A percentile compares a stretch with the other conserved stretches of the same genome.
Conservation (phyloP, 2,113 vertebrate species). For the Silurus meridionalis region DNA sequence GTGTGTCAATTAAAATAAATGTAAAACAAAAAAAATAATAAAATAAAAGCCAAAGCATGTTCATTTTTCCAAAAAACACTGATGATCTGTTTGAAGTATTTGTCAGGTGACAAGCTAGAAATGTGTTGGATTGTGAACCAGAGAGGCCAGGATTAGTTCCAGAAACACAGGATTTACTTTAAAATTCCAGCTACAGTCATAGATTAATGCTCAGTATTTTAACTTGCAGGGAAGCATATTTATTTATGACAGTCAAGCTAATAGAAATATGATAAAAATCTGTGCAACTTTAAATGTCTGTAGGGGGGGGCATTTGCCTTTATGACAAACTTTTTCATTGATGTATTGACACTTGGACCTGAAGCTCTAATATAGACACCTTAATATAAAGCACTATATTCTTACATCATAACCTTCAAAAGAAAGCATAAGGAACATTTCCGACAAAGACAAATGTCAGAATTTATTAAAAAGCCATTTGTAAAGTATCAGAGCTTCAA, state of each 20-base stretch:
- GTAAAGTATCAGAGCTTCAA: neutral
- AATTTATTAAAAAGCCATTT: constrained; percentile 35
- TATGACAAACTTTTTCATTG: too few species aligned
- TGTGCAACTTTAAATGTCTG: neutral
- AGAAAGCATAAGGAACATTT: constrained; percentile 11
- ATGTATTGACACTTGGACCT: neutral
- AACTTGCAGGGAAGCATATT: neutral
- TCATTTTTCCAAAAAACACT: neutral
- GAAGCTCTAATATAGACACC: neutral
- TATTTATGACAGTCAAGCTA: neutral
- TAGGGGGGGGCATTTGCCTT: neutral
- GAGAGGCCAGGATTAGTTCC: neutral
- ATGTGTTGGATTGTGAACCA: neutral
- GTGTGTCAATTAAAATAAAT: neutral
- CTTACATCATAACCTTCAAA: neutral
- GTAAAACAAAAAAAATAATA: neutral
- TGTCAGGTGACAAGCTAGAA: neutral
- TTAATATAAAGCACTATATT: neutral
- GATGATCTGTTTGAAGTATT: too few species aligned
- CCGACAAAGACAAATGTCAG: constrained; percentile 11
- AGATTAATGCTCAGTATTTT: neutral
- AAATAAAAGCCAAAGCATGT: neutral
- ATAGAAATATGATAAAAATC: neutral
- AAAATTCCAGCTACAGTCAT: neutral
- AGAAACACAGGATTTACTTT: neutral